Percentiles rank a stretch among this genome's conserved stretches.
phyloP scores from a whole-genome alignment of 2,797 vertebrate species.

The Taenioides sp. region DNA sequence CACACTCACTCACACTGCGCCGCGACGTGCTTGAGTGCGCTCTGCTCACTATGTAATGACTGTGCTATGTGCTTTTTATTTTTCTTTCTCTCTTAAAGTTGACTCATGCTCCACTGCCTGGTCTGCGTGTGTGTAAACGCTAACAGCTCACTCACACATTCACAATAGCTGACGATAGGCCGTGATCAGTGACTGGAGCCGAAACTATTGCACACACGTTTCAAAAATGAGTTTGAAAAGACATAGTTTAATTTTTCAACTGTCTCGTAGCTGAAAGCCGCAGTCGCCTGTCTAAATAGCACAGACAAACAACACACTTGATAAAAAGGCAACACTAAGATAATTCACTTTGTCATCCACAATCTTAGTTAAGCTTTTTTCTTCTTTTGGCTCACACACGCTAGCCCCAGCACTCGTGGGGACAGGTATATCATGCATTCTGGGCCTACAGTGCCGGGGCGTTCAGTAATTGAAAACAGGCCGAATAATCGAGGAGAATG shows the following conservation, averaged over 20 bases:
- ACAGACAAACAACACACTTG: constrained; percentile 16
- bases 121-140: constrained; percentile 43
- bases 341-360: constrained; percentile 38
- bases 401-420: constrained; percentile 28
- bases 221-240: constrained; percentile 62
- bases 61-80: constrained; percentile 66
- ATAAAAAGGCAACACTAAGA: constrained; percentile 39
- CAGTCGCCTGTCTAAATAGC: constrained; percentile 55
- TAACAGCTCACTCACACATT: constrained; percentile 59
- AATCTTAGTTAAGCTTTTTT: constrained; percentile 37
- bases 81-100: constrained; percentile 59
- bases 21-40: constrained; percentile 58
- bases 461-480: constrained; percentile 79
- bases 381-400: constrained; percentile 28
- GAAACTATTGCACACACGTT: constrained; percentile 65
- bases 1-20: constrained; percentile 26
- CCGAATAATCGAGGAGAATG: constrained; percentile 76
- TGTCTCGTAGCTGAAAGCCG: constrained; percentile 57
- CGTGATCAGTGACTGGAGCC: constrained; percentile 60
- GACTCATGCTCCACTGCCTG: constrained; percentile 55
- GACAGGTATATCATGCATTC: constrained; percentile 61
- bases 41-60: constrained; percentile 57
- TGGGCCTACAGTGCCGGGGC: constrained; percentile 54
- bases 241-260: constrained; percentile 66
- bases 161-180: constrained; percentile 65